Evolutionary conservation across 2,888 invertebrate species (phyloP).

Genomic region (Tenthredo distinguenda): DNA sequence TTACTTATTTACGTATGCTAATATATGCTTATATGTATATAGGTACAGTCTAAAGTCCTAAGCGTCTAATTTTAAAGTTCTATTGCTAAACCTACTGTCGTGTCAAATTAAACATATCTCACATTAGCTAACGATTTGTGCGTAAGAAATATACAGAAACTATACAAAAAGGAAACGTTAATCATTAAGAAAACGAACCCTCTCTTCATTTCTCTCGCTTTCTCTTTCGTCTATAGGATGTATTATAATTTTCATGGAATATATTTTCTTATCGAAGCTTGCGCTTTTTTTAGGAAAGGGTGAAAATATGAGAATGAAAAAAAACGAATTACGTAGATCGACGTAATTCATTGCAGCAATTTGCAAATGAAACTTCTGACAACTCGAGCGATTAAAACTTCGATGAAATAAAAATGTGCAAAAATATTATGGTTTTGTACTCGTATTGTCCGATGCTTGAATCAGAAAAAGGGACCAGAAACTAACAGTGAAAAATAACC

Average conservation of each 20-base stretch:
- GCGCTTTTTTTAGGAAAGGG: background rate
- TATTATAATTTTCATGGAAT: background rate
- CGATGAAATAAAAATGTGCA: background rate
- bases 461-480: background rate
- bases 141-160: constrained; percentile 36
- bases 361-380: background rate
- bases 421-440: background rate
- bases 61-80: background rate
- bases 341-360: background rate
- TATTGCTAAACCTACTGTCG: constrained; percentile 49
- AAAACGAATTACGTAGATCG: background rate
- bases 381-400: background rate
- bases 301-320: background rate
- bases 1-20: constrained; percentile 11
- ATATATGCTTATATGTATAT: constrained; percentile 24
- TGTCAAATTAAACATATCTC: constrained; percentile 54
- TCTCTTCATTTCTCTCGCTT: background rate
- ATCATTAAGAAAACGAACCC: background rate
- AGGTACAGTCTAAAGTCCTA: constrained; percentile 39
- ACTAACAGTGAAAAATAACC: background rate
- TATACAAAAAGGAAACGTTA: background rate
- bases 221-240: background rate
- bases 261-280: too few species aligned
- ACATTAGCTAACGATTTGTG: constrained; percentile 53
- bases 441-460: background rate